Conservation (phyloP, 2,113 vertebrate genomes). For the Gopherus evgoodei region DNA sequence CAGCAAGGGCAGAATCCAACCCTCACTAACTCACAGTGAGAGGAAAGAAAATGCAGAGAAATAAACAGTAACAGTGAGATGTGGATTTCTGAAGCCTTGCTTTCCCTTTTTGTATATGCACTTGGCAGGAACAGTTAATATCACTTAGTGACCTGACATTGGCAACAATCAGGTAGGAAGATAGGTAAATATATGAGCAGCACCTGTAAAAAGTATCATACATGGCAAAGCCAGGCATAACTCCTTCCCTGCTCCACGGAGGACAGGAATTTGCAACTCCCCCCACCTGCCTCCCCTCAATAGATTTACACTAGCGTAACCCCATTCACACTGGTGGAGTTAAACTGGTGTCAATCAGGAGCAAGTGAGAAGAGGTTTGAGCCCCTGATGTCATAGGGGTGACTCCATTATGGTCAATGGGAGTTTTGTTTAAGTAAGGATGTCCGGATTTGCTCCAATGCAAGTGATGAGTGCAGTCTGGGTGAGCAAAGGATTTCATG, state of each 20-base stretch:
- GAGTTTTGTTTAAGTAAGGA: background rate
- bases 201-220: background rate
- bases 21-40: background rate
- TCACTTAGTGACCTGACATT: background rate
- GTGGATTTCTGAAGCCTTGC: background rate
- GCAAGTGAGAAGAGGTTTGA: background rate
- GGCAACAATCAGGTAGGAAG: background rate
- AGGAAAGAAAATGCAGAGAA: background rate
- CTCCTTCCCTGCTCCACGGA: background rate
- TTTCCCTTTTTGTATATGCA: background rate
- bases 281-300: background rate
- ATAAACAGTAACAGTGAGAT: background rate
- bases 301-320: too few relatives aligned
- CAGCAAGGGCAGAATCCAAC: background rate
- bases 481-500: conserved; percentile 19
- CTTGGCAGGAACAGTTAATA: background rate
- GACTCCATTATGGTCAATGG: background rate
- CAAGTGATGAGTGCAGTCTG: rapidly evolving
- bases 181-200: background rate
- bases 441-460: rapidly evolving
- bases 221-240: rapidly evolving
- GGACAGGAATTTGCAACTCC: background rate
- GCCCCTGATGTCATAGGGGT: background rate
- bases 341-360: background rate
- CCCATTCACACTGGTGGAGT: background rate